Conservation (phyloP, 2,113 vertebrate genomes). For the Podiceps cristatus region DNA sequence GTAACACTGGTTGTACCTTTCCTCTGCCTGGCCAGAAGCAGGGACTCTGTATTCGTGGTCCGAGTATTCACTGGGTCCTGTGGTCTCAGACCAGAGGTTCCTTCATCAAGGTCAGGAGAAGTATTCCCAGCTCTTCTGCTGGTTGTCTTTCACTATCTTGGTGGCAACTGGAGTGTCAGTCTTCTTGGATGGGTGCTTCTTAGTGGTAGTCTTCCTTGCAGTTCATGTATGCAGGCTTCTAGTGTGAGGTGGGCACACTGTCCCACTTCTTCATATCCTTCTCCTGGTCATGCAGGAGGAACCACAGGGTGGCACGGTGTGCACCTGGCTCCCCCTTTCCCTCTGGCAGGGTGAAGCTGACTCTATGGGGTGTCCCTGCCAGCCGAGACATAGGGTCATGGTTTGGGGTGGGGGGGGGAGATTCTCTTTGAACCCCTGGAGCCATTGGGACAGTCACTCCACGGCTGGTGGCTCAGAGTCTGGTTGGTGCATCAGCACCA, state of each 20-base stretch:
- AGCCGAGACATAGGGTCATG: accelerated
- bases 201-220: not conserved
- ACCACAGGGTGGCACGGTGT: not conserved
- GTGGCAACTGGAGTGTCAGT: not conserved
- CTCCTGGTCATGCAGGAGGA: not conserved
- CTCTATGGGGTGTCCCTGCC: not conserved
- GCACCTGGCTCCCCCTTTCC: not conserved
- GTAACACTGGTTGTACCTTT: not conserved
- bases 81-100: not conserved
- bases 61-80: not conserved
- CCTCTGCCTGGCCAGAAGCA: not conserved
- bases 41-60: not conserved
- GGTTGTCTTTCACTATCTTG: not conserved
- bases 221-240: not conserved
- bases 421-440: not conserved
- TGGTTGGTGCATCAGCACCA: not conserved
- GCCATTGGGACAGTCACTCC: not conserved
- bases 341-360: not conserved
- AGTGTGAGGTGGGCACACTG: not conserved
- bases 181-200: not conserved
- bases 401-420: not conserved
- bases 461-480: not conserved
- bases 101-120: not conserved
- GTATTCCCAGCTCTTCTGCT: not conserved
- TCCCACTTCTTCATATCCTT: not conserved